Percentiles rank a stretch among this genome's conserved stretches.
Evolutionary conservation across 2,888 invertebrate genomes (phyloP).

Genomic region (Eupithecia inturbata): DNA sequence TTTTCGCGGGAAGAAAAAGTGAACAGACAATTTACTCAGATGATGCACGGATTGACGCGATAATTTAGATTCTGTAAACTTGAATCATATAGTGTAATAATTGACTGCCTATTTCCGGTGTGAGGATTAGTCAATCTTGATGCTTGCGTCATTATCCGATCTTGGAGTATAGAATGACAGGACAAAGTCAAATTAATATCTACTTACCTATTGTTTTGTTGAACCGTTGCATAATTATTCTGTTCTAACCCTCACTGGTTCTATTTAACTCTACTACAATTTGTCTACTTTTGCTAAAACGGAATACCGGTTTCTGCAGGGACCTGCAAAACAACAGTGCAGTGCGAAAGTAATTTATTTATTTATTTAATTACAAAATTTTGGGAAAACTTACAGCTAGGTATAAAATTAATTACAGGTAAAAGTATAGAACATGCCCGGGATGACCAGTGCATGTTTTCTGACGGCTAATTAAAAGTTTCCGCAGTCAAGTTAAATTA

Average conservation of each 20-base stretch:
- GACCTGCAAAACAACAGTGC: no score
- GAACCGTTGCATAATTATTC: background rate
- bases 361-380: no score
- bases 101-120: constrained; percentile 57
- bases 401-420: no score
- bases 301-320: no score
- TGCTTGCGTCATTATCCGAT: constrained; percentile 18
- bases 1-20: background rate
- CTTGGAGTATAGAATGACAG: constrained; percentile 15
- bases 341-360: no score
- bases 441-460: no score
- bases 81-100: constrained; percentile 55
- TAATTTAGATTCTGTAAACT: constrained; percentile 45
- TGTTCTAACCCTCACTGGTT: background rate
- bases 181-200: background rate
- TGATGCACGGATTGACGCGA: constrained; percentile 31
- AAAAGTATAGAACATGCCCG: no score
- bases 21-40: constrained; percentile 4
- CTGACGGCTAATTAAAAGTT: no score
- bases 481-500: no score
- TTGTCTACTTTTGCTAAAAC: no score
- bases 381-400: no score
- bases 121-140: constrained; percentile 51
- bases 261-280: background rate
- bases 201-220: background rate